Conservation (phyloP, 1,140 invertebrate species). For the Melipona quadrifasciata region DNA sequence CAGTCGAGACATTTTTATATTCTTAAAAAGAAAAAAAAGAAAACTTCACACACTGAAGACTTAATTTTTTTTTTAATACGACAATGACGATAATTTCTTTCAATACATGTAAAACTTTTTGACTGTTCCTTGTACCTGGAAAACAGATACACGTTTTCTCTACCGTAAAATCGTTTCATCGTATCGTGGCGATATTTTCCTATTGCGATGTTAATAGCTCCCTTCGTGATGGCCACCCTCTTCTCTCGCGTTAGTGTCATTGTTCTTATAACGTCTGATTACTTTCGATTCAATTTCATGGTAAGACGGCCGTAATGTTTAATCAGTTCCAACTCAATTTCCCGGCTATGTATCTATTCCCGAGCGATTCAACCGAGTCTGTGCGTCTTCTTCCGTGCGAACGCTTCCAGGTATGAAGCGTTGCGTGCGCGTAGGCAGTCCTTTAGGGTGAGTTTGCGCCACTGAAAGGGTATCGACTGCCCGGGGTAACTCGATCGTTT, state of each 20-base stretch:
- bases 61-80: no score
- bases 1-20: no score
- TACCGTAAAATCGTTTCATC: no score
- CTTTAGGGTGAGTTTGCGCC: not conserved
- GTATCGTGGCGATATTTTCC: no score
- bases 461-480: not conserved
- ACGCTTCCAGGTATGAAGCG: not conserved
- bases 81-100: not conserved
- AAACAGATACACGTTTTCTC: no score
- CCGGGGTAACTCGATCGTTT: conserved; percentile 3
- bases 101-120: no score
- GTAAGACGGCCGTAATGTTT: not conserved
- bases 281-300: conserved; percentile 8
- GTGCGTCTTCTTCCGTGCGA: not conserved
- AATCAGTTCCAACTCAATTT: conserved; percentile 19
- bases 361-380: not conserved
- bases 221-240: not conserved
- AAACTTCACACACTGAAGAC: no score
- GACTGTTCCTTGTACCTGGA: no score
- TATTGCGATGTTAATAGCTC: conserved; percentile 5
- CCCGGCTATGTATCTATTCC: not conserved
- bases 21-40: no score
- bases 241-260: not conserved
- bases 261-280: not conserved
- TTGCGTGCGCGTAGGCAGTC: not conserved